Percentiles rank a stretch among this genome's conserved stretches.
Evolutionary conservation across 2,797 vertebrate genomes (phyloP).

Genomic region (Brachyrhaphis roseni): DNA sequence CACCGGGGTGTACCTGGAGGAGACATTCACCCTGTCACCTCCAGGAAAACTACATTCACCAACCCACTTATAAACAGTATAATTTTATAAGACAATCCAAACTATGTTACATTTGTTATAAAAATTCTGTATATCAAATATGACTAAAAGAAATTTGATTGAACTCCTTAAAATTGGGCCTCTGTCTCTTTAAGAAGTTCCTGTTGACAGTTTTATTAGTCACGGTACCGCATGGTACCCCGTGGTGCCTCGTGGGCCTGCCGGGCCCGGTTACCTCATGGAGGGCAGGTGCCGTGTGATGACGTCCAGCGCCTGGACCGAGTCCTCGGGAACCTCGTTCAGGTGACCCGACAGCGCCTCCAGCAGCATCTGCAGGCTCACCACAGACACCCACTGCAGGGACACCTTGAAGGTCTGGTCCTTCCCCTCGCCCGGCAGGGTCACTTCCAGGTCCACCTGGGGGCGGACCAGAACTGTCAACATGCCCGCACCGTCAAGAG

Average conservation of each 20-base stretch:
- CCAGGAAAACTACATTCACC: background rate
- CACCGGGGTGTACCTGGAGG: slow-evolving; percentile 94
- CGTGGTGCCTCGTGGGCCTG: background rate
- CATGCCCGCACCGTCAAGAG: background rate
- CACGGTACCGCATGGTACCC: no score
- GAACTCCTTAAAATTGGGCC: no score
- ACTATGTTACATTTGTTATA: no score
- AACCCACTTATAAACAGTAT: no score
- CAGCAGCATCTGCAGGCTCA: slow-evolving; percentile 95
- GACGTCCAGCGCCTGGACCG: slow-evolving; percentile 96
- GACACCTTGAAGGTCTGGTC: slow-evolving; percentile 99
- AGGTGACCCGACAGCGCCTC: slow-evolving; percentile 95
- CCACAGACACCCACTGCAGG: slow-evolving; percentile 98
- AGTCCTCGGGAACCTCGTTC: slow-evolving; percentile 97
- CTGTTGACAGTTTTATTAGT: no score
- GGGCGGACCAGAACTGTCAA: background rate
- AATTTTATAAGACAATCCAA: no score
- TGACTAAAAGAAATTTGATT: no score
- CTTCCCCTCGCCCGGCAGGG: slow-evolving; percentile 96
- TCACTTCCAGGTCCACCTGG: slow-evolving; percentile 99
- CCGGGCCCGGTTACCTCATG: slow-evolving; percentile 85
- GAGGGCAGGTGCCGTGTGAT: slow-evolving; percentile 98
- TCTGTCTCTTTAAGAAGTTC: no score
- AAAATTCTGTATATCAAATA: no score
- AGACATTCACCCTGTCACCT: background rate